Base-by-base conservation (phyloP, 2,888 invertebrate species). In the Fabriciana adippe region DNA sequence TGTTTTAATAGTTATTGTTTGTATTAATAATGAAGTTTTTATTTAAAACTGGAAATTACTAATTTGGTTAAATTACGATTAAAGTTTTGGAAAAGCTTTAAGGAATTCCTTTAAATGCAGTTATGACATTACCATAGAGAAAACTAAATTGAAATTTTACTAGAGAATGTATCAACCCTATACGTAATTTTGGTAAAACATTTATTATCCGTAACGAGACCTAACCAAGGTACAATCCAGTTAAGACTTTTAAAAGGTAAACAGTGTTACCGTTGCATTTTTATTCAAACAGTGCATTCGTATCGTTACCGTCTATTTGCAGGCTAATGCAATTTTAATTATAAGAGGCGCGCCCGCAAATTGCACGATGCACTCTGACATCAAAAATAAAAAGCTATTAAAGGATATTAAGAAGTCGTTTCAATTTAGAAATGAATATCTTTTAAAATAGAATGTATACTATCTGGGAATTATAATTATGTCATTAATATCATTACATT, bases 321-420 rank as follows among this genome's bases (percentile, higher is more conserved):
- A 78, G 81, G 82, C 87, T 92, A 92, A 92, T 92, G 92, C 90
- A 92, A 92, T 92, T 92, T 92, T 92, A 92, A 91, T 91, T 92
- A 88, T 91, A 87, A 88, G 80, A 90, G 91, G 91, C 81, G 91
- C 84, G 90, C 81, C 82, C 78, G 83, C 87, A 83, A 88, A 86
- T 84, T 89, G 88, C 88, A 75, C 81, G 70, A 73, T 85, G 89
- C 88, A 91, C 88, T 84, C 87, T 86, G 89, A 91, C 55, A 55
- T 48, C 59, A 63, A 64, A 70, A 68, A 67, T 57, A 68, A 64
- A 51, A 21, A 21, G 13, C 16, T 56, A 45, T 41, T 51, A 61
- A 53, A 51, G 51, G 61, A 53, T 50, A 61, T 61, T 61, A 51
- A 61, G 61, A 61, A 51, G 61, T 61, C 51, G 51, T 41, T 61